Evolutionary conservation across 2,113 vertebrate genomes (phyloP), one percentile per base, ranked within the genome.

Genomic region (Heterotis niloticus): DNA sequence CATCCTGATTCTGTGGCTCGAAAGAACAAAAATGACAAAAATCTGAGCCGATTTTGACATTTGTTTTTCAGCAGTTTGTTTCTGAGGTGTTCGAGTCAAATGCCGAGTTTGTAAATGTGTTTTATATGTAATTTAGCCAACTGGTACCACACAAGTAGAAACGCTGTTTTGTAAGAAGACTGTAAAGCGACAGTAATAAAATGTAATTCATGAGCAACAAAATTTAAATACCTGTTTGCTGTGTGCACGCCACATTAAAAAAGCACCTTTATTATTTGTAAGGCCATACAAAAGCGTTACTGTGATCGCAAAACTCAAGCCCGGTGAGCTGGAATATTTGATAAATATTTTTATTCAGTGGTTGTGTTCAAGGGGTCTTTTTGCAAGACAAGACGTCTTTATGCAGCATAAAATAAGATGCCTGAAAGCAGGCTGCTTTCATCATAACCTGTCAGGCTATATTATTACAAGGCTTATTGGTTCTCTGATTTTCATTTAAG

Each of bases 401-500:
- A 73, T 67, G 51, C 71, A 75, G 54, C 44, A 79, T 79, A 79
- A 79, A 79, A 29, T 78, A 79, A 82, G 57, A 86, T 81, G 74
- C 82, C 67, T 81, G 84, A 81, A 72, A 83, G 80, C 78, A 85
- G 78, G 78, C 62, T 82, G 64, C 56, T 86, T 90, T 89, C 88
- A 90, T 83, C 83, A 83, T 85, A 81, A 75, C 79, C 85, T 91
- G 88, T 89, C 88, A 88, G 84, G 86, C 84, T 89, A 81, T 85
- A 91, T 90, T 92, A 92, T 90, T 91, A 91, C 87, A 92, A 87
- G 89, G 83, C 90, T 91, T 91, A 93, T 91, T 93, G 90, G 89
- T 88, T 92, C 85, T 88, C 87, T 93, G 91, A 93, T 92, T 92
- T 92, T 91, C 89, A 90, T 93, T 90, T 90, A 92, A 92, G 88